Conservation (phyloP, 2,113 vertebrate genomes). For the Raja brachyura region DNA sequence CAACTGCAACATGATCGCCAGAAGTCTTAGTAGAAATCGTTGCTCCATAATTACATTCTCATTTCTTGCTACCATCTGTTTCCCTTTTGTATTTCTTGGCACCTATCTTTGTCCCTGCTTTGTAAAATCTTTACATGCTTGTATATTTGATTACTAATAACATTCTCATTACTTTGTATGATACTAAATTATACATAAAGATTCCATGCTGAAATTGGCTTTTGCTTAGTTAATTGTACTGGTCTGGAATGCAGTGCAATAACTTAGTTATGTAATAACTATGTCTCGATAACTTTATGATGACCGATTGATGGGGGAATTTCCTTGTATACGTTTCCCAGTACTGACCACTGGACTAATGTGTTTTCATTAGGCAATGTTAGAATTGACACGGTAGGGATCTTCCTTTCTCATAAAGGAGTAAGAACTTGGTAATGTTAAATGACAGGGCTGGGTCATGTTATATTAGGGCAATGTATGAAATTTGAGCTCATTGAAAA, state of each 20-base stretch:
- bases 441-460: neutral
- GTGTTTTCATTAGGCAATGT: neutral
- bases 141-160: no score
- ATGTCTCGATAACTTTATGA: no score
- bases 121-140: neutral
- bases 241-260: neutral
- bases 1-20: neutral
- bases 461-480: neutral
- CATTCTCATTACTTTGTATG: neutral
- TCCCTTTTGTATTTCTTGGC: neutral
- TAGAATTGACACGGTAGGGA: neutral
- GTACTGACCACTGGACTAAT: neutral
- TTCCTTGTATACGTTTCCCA: neutral
- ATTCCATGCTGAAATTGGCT: neutral
- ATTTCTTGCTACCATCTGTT: neutral
- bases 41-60: neutral
- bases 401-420: neutral
- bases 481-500: slow-evolving; percentile 4
- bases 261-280: no score
- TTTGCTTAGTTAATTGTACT: neutral
- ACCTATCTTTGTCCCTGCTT: neutral
- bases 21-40: neutral
- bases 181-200: neutral
- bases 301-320: no score
- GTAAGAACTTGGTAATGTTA: neutral